Conservation (phyloP, 2,113 vertebrate genomes). For the Mellivora capensis region DNA sequence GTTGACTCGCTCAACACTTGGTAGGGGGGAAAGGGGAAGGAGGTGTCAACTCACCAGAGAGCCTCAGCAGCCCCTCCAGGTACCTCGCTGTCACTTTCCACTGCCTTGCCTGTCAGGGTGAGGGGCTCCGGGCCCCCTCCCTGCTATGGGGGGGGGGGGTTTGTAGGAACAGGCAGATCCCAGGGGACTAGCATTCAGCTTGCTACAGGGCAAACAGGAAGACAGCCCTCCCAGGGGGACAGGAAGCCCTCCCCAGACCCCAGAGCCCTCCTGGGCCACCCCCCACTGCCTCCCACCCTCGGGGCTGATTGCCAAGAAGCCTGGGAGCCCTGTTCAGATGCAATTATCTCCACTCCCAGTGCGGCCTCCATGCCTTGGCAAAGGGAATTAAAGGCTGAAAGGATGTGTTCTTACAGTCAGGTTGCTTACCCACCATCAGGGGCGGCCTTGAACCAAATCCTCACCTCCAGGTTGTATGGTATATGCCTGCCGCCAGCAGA, state of each 20-base stretch:
- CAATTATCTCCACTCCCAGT: background rate
- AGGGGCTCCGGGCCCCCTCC: background rate
- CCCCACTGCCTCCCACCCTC: accelerated
- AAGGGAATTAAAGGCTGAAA: constrained; percentile 64
- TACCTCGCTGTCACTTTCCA: background rate
- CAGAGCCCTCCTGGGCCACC: background rate
- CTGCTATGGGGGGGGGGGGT: too few relatives aligned
- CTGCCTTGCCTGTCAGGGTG: background rate
- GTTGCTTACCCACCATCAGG: constrained; percentile 48
- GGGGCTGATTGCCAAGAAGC: background rate
- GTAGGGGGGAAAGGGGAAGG: accelerated
- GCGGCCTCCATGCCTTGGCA: constrained; percentile 20
- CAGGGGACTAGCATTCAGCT: background rate
- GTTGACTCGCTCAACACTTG: background rate
- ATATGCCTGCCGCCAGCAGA: constrained; percentile 80
- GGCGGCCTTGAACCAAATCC: constrained; percentile 67
- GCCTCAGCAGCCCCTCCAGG: background rate
- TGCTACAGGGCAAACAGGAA: background rate
- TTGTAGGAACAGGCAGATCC: background rate
- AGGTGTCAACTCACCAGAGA: background rate
- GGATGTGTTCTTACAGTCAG: constrained; percentile 65
- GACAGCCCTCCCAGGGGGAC: background rate
- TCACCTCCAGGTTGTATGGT: constrained; percentile 81
- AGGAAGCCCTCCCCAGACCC: background rate
- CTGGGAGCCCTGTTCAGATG: background rate